Evolutionary conservation across 2,113 vertebrate species (phyloP).

Genomic region (Piaya cayana): DNA sequence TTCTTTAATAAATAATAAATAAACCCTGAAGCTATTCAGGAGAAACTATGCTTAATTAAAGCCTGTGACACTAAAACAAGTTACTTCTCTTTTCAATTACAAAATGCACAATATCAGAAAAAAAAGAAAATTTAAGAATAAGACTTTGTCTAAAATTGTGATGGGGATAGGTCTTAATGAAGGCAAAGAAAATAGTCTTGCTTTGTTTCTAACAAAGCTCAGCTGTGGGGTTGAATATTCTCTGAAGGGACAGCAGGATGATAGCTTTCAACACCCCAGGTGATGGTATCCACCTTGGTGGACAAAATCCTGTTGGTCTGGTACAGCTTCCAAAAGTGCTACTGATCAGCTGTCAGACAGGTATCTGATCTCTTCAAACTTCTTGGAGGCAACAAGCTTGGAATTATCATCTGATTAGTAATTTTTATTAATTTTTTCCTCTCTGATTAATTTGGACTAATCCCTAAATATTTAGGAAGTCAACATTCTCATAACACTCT

Average conservation of each 20-base stretch:
- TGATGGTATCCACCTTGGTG: accelerated
- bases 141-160: background rate
- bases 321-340: background rate
- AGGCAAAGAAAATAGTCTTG: background rate
- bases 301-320: background rate
- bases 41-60: constrained; percentile 55
- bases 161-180: background rate
- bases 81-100: constrained; percentile 28
- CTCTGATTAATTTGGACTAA: background rate
- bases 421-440: background rate
- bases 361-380: background rate
- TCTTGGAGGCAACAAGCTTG: background rate
- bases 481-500: background rate
- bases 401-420: background rate
- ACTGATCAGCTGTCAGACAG: background rate
- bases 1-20: constrained; percentile 65
- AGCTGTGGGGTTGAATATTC: background rate
- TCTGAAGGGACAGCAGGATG: background rate
- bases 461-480: background rate
- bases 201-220: background rate
- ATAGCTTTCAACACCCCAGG: accelerated
- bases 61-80: constrained; percentile 19
- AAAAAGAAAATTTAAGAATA: background rate
- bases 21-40: constrained; percentile 27
- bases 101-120: background rate